Base-by-base conservation (phyloP, 2,888 invertebrate genomes). In the Scaptomyza polygonia region DNA sequence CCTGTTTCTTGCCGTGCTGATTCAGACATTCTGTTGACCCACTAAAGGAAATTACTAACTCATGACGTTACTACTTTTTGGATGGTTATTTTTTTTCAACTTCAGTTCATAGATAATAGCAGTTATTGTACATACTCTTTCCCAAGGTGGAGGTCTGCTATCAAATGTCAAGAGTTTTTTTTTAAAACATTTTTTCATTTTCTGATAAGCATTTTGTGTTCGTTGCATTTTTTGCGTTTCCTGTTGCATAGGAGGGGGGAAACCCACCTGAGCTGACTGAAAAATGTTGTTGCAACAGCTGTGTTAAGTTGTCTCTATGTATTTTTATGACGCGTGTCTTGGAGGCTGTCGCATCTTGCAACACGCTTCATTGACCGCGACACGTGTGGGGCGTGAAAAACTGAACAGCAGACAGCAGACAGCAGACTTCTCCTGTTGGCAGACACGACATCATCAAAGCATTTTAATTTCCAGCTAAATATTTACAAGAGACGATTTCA, bases 341-440 rank as follows among this genome's bases (percentile, higher is more conserved):
- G 30, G 30, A 36, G 16, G 61, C 16, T 12, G n/a, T 42, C 14
- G 58, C 39, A 49, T 21, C 16, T 39, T 39, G 62, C 42, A n/a
- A 64, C 27, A 32, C 65, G 76, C 77, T 65, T 69, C 83, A 79
- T 82, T 70, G 69, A n/a, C 43, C 27, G 48, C 65, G 73, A 79
- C 85, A 81, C 85, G 88, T 78, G 77, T 72, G 85, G 73, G 77
- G 76, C 77, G 79, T 76, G 70, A 84, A 88, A 54, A 62, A 44
- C 1, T 6, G 16, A 14, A 14, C 39, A 36, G 36, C 36, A 36
- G 36, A 53, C 39, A 36, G 36, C 36, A 36, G 36, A 53, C 52
- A 42, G 54, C 47, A 43, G 11, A 45, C 32, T 32, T n/a, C 49
- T 27, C 14, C 32, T 62, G 30, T 40, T 45, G 40, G 34, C 47